Conservation (phyloP, 1,140 invertebrate genomes). For the Penaeus japonicus region DNA sequence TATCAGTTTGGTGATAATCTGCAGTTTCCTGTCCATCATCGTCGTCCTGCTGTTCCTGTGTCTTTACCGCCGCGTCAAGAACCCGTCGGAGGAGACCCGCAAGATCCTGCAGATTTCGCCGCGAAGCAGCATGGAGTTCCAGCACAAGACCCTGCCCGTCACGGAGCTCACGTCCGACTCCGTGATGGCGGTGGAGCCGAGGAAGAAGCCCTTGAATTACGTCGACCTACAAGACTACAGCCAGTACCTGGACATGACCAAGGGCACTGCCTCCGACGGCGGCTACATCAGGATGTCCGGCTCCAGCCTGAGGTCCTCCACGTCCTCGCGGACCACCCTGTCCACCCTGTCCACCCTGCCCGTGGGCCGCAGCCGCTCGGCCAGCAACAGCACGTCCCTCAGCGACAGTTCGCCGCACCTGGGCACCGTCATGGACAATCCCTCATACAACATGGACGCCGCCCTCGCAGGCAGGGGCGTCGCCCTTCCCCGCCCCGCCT, state of each 20-base stretch:
- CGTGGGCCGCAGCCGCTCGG: conserved; percentile 27
- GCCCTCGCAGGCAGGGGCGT: not conserved
- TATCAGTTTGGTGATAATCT: conserved; percentile 26
- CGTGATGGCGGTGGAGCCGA: conserved; percentile 36
- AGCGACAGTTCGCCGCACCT: conserved; percentile 17
- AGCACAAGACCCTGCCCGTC: conserved; percentile 17
- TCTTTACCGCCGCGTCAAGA: conserved; percentile 19
- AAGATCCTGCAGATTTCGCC: conserved; percentile 38
- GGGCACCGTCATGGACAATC: conserved; percentile 25
- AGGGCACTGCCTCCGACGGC: not conserved
- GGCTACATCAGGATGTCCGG: conserved; percentile 44
- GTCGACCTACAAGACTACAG: conserved; percentile 16
- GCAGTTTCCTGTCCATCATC: conserved; percentile 18
- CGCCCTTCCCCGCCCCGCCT: not conserved
- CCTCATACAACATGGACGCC: conserved; percentile 18
- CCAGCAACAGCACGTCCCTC: conserved; percentile 35
- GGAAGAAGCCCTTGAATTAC: not conserved
- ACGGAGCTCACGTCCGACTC: conserved; percentile 39
- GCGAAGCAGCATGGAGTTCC: conserved; percentile 20
- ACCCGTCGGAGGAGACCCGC: conserved; percentile 20
- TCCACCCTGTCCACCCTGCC: conserved; percentile 45
- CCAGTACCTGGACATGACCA: conserved; percentile 44
- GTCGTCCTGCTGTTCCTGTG: conserved; percentile 31
- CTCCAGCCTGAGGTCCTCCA: conserved; percentile 34
- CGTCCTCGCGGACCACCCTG: conserved; percentile 46